phyloP scores from a whole-genome alignment of 2,797 vertebrate species.

The Natrix natrix region DNA sequence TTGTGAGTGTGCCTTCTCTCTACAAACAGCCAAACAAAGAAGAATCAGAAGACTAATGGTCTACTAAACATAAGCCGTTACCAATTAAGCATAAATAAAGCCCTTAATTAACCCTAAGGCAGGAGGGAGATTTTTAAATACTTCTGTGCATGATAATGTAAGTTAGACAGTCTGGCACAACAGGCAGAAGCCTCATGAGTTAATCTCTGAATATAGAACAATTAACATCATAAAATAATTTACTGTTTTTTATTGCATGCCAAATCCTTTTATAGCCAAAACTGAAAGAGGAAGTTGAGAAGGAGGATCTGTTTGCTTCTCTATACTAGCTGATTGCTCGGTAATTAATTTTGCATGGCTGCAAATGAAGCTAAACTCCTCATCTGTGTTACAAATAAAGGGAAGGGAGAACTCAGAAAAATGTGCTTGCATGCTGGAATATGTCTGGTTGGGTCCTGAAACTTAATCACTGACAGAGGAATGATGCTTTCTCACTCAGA shows the following conservation, averaged over 20 bases:
- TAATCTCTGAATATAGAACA: not conserved
- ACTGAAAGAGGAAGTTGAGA: not conserved
- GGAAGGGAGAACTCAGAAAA: not conserved
- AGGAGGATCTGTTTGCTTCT: not conserved
- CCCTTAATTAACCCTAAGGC: not conserved
- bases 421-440: not conserved
- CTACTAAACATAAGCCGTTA: not conserved
- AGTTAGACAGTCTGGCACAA: not conserved
- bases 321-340: not conserved
- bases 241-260: not conserved
- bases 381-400: not conserved
- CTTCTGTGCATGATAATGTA: not conserved
- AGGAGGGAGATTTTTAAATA: not conserved
- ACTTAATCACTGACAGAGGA: not conserved
- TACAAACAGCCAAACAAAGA: not conserved
- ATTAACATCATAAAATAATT: not conserved
- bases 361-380: not conserved
- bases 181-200: not conserved
- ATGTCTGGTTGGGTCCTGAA: not conserved
- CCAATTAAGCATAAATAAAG: not conserved
- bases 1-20: not conserved
- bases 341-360: conserved; percentile 6
- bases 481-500: not conserved
- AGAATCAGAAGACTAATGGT: not conserved
- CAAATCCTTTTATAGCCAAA: not conserved